Evolutionary conservation across 1,140 invertebrate genomes (phyloP).

Genomic region (Scaptomyza graminum): DNA sequence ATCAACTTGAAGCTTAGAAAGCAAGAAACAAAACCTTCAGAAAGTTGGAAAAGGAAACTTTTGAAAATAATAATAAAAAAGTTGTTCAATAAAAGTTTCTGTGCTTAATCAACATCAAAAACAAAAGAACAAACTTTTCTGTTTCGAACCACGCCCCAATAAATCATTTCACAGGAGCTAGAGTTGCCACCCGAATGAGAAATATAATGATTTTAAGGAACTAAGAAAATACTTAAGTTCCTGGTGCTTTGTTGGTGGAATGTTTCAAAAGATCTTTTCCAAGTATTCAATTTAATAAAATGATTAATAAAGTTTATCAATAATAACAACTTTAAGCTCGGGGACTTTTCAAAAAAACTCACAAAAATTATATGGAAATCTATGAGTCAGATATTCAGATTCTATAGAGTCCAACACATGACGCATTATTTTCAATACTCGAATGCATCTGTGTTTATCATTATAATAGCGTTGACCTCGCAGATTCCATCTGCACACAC

Average conservation of each 20-base stretch:
- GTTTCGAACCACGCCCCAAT: neutral
- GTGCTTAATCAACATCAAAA: slow-evolving; percentile 37
- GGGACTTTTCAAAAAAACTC: neutral
- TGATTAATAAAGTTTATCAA: no score
- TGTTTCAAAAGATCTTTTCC: no score
- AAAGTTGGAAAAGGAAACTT: slow-evolving; percentile 23
- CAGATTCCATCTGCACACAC: slow-evolving; percentile 40
- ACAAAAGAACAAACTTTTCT: slow-evolving; percentile 13
- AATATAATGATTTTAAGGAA: neutral
- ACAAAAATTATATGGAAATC: slow-evolving; percentile 35
- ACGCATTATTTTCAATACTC: slow-evolving; percentile 47
- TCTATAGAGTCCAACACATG: slow-evolving; percentile 33
- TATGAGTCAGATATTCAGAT: slow-evolving; percentile 18
- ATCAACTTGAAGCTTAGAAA: slow-evolving; percentile 2
- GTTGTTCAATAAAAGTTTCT: slow-evolving; percentile 29
- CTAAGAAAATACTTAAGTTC: no score
- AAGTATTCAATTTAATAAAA: no score
- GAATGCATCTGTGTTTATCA: slow-evolving; percentile 13
- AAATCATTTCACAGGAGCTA: neutral
- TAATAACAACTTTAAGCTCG: neutral
- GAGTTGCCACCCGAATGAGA: neutral
- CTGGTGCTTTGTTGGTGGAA: no score
- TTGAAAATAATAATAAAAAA: slow-evolving; percentile 13
- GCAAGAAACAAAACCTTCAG: slow-evolving; percentile 4
- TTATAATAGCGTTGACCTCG: slow-evolving; percentile 40